A percentile compares a stretch with the other conserved stretches of the same genome.
Evolutionary conservation across 1,140 invertebrate genomes (phyloP).

Genomic region (Nephotettix cincticeps): DNA sequence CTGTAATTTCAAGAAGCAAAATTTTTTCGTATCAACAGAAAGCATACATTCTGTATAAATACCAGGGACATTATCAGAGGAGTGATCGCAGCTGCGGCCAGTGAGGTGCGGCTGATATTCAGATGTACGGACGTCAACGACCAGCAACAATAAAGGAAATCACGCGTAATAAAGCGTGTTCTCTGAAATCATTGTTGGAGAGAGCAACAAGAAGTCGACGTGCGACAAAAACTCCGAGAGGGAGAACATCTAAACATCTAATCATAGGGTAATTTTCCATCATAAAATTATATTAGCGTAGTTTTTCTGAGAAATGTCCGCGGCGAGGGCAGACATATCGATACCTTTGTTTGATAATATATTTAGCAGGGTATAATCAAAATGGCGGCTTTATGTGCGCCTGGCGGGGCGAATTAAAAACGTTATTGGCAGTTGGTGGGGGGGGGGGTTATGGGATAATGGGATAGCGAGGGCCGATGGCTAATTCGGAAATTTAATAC

Average conservation of each 20-base stretch:
- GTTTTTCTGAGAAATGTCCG: slow-evolving; percentile 28
- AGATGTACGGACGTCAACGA: too few relatives aligned
- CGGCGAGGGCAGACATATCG: neutral
- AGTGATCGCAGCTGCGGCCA: too few relatives aligned
- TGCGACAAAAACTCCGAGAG: neutral
- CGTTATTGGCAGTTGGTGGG: too few relatives aligned
- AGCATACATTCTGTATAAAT: too few relatives aligned
- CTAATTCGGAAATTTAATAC: neutral
- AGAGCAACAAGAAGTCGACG: too few relatives aligned
- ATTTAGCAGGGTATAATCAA: slow-evolving; percentile 23
- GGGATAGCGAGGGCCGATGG: slow-evolving; percentile 25
- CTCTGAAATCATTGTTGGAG: too few relatives aligned
- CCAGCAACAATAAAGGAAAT: too few relatives aligned
- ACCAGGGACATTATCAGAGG: too few relatives aligned
- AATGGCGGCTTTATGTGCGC: slow-evolving; percentile 12
- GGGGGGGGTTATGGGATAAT: slow-evolving; percentile 24
- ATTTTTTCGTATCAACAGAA: too few relatives aligned
- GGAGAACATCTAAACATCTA: slow-evolving; percentile 7
- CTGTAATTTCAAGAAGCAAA: too few relatives aligned
- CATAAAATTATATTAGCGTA: slow-evolving; percentile 34
- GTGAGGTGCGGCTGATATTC: too few relatives aligned
- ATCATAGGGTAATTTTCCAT: slow-evolving; percentile 33
- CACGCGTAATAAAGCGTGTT: too few relatives aligned
- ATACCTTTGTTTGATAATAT: slow-evolving; percentile 15
- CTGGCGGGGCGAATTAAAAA: slow-evolving; percentile 1